Percentiles rank a stretch among this genome's conserved stretches.
These are phyloP conservation scores for Sphinx pinastri DNA, from an alignment of 2,888 invertebrate species.

Conservation along the genomic window DNA sequence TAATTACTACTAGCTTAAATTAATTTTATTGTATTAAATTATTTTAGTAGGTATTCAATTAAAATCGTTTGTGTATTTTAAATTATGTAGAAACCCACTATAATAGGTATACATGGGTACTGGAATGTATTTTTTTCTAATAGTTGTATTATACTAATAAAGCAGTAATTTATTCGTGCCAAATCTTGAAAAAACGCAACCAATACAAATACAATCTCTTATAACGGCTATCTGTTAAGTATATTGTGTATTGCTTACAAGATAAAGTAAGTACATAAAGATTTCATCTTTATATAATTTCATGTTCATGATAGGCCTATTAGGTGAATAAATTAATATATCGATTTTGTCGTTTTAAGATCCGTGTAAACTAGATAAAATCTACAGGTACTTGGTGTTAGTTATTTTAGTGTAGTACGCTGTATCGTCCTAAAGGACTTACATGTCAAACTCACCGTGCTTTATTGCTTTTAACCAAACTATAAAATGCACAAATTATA, in stretches of 20 bases:
- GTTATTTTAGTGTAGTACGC: constrained; percentile 65
- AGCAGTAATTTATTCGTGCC: constrained; percentile 33
- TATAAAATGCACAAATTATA: not conserved
- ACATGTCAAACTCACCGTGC: constrained; percentile 48
- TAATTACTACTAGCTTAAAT: not conserved
- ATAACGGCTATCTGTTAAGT: constrained; percentile 6
- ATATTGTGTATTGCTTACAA: constrained; percentile 4
- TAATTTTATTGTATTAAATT: not conserved
- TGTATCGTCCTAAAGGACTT: constrained; percentile 57
- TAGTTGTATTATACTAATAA: not conserved
- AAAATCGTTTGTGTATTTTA: not conserved
- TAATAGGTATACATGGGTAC: not conserved
- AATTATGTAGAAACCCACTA: not conserved
- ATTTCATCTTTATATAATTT: constrained; percentile 14
- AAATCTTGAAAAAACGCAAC: constrained; percentile 27
- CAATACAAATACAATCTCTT: not conserved
- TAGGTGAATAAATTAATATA: constrained; percentile 54
- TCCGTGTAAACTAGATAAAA: constrained; percentile 65
- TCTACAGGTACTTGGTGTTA: constrained; percentile 75
- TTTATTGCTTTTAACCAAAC: constrained; percentile 2
- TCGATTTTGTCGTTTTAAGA: constrained; percentile 55
- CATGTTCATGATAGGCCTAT: constrained; percentile 66
- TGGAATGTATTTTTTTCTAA: not conserved
- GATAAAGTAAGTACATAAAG: constrained; percentile 8
- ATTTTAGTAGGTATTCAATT: no score